phyloP scores from a whole-genome alignment of 2,113 vertebrate species.

The Falco punctatus region DNA sequence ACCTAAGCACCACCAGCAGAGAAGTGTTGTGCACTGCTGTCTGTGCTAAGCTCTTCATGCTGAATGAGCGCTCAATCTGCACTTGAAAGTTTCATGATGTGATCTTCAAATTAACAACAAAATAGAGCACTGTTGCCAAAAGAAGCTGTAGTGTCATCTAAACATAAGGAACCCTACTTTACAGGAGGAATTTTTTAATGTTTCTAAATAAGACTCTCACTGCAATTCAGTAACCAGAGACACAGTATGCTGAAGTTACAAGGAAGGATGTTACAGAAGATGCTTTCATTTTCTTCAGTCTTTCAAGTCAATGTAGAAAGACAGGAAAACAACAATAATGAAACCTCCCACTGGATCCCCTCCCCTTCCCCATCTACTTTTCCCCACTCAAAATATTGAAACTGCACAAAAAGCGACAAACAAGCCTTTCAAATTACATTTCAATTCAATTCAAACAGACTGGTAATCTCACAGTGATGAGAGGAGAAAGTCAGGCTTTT shows the following conservation, averaged over 20 bases:
- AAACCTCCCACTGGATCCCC: conserved; percentile 29
- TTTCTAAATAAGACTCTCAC: conserved; percentile 15
- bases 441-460: conserved; percentile 74
- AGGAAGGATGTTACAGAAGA: conserved; percentile 38
- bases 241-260: conserved; percentile 5
- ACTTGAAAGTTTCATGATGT: background rate
- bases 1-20: background rate
- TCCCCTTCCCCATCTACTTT: conserved; percentile 49
- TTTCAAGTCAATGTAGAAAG: conserved; percentile 39
- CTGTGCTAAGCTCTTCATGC: background rate
- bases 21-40: background rate
- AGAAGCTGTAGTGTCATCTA: background rate
- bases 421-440: conserved; percentile 73
- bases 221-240: conserved; percentile 24
- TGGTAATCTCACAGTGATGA: conserved; percentile 83
- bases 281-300: conserved; percentile 53
- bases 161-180: background rate
- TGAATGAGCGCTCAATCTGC: background rate
- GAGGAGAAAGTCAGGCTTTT: conserved; percentile 80
- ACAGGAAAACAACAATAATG: conserved; percentile 44
- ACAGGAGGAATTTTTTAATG: background rate
- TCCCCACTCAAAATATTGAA: conserved; percentile 66
- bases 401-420: conserved; percentile 76
- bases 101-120: background rate
- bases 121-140: background rate